Conservation (phyloP, 1,140 invertebrate genomes). For the Drosophila biarmipes region DNA sequence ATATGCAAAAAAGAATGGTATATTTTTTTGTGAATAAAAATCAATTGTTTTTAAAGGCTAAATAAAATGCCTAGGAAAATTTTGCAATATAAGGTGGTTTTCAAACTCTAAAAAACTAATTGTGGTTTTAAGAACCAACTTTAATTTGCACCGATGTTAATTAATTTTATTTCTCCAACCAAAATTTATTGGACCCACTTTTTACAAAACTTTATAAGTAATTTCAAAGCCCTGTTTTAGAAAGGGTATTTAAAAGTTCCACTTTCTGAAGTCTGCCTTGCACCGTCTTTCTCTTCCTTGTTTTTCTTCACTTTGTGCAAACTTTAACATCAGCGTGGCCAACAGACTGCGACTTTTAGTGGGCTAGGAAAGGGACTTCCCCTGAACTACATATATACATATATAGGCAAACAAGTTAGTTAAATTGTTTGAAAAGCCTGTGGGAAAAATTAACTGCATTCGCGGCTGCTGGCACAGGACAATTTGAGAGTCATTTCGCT, state of each 20-base stretch:
- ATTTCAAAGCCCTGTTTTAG: neutral
- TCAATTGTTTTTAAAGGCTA: too few relatives aligned
- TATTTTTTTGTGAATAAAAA: too few relatives aligned
- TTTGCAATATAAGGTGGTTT: too few relatives aligned
- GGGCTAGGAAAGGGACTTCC: neutral
- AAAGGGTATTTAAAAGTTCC: neutral
- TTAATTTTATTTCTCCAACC: too few relatives aligned
- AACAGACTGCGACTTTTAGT: slow-evolving; percentile 31
- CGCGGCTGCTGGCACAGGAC: slow-evolving; percentile 18
- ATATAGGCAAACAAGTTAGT: slow-evolving; percentile 16
- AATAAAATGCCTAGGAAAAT: too few relatives aligned
- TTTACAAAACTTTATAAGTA: too few relatives aligned
- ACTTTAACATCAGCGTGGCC: slow-evolving; percentile 25
- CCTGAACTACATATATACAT: neutral
- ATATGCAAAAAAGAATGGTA: too few relatives aligned
- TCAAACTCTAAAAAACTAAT: too few relatives aligned
- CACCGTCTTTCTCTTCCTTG: slow-evolving; percentile 11
- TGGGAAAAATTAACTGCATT: slow-evolving; percentile 55
- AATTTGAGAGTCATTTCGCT: slow-evolving; percentile 15
- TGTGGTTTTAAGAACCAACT: too few relatives aligned
- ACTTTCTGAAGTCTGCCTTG: neutral
- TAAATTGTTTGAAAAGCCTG: slow-evolving; percentile 61
- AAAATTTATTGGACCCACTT: too few relatives aligned
- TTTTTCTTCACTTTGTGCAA: slow-evolving; percentile 30
- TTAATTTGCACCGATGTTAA: too few relatives aligned